Evolutionary conservation across 2,113 vertebrate species (phyloP), one percentile per base, ranked within the genome.

Genomic region (Peromyscus maniculatus): DNA sequence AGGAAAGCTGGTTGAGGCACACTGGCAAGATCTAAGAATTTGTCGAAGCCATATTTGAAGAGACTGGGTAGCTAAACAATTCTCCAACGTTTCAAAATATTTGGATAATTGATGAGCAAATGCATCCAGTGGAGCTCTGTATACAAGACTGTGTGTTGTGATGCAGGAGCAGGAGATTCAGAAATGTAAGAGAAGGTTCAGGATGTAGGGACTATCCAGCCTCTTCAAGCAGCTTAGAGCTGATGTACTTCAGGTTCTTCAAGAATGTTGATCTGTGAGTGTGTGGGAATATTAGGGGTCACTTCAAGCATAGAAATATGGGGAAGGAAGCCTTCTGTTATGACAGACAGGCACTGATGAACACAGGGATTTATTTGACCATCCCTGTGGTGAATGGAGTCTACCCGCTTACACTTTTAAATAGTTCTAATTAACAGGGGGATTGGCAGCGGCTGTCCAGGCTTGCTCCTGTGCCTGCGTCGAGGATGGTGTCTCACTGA

Each of bases 281-380:
- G 46, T 33, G 28, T 79, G 28, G 39, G 55, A 31, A 4, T n/a
- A 75, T 69, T 64, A 49, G 22, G 39, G 10, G 15, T 46, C 1
- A 21, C 52, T 64, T 69, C 5, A 39, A 24, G 31, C 64, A n/a
- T 49, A 55, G 46, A 66, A 33, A 22, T 16, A 21, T 2, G 31
- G 1, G 39, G 3, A 57, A 22, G n/a, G 7, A n/a, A 78, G 24
- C 31, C 5, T 22, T 10, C 31, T 49, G 26, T 22, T 26, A 22
- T 28, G 33, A 33, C 28, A 67, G 55, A 71, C 52, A 49, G 62
- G 4, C 0, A 21, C 11, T 2, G 4, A 1, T 10, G 9, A 1
- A 26, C 49, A n/a, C 9, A 31, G 3, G 3, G 13, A 33, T 36
- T 28, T 66, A 1, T 7, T 91, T 0, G 31, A 87, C 0, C 3